Base-by-base conservation (phyloP, 2,888 invertebrate genomes). In the Thereva nobilitata region DNA sequence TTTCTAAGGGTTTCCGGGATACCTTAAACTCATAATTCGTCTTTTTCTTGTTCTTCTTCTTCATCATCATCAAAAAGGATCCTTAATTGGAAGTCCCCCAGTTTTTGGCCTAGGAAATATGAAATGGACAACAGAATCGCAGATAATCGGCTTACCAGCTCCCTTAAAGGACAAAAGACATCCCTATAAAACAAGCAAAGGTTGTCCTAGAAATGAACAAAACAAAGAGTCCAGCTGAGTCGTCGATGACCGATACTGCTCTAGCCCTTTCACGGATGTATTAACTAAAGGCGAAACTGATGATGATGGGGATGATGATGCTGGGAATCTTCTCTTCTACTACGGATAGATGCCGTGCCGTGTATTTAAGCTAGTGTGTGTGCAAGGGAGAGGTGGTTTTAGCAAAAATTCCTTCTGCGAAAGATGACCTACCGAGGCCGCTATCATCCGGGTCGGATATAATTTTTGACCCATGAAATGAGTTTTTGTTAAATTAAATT, bases 381-480 rank as follows among this genome's bases (percentile, higher is more conserved):
- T 50, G 49, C 12, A 49, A 23, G 23, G 49, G 35, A 61, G 49
- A 23, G 23, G 23, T 23, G 23, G 23, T 44, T 45, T 44, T 34
- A 23, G 7, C 45, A 40, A 50, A 23, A 34, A 34, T 35, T 8
- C n/a, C 47, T 38, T 5, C 42, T 7, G 49, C n/a, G 12, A n/a
- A 23, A 42, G 37, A 42, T 41, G 4, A 50, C 66, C 40, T 64
- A 67, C 53, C 66, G 68, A 52, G 56, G 66, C 66, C 67, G 50
- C 67, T 64, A 67, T 69, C 70, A 69, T 71, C 68, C 70, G 66
- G 76, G 75, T 55, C 64, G 79, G 78, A 79, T 79, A 78, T 77
- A 76, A 72, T 73, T 76, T 77, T 75, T 79, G 78, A 79, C 76
- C 78, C 79, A 79, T 79, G 79, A 80, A 80, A 80, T 80, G 79